These are phyloP conservation scores for Nemoura dubitans DNA, from an alignment of 2,888 invertebrate genomes.

Conservation along the genomic window DNA sequence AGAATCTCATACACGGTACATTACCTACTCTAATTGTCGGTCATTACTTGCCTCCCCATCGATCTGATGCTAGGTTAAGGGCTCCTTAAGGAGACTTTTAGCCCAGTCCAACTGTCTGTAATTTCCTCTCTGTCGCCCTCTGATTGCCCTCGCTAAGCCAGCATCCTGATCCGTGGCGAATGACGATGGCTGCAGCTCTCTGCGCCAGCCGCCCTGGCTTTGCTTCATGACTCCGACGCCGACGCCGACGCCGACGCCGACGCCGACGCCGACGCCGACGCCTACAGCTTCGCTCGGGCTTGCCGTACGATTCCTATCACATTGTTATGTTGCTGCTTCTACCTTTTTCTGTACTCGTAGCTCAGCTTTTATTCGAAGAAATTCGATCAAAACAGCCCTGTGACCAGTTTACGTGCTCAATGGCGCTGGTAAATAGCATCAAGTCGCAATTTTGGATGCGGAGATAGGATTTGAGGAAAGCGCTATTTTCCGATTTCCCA, in stretches of 20 bases:
- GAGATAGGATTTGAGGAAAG: not conserved
- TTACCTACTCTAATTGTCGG: conserved; percentile 32
- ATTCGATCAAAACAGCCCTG: not conserved
- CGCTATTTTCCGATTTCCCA: not conserved
- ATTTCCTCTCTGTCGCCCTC: conserved; percentile 34
- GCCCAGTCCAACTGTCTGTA: conserved; percentile 26
- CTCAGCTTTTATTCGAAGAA: not conserved
- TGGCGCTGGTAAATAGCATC: conserved; percentile 7
- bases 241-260: not conserved
- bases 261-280: not conserved
- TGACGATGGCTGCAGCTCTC: conserved; percentile 8
- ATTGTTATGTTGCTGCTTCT: not conserved
- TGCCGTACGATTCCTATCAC: not conserved
- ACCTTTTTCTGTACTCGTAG: not conserved
- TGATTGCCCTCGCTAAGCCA: conserved; percentile 21
- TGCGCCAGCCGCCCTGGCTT: not conserved
- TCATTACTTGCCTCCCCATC: conserved; percentile 29
- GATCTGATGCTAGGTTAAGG: conserved; percentile 27
- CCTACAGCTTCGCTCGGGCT: no score
- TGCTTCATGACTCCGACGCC: not conserved
- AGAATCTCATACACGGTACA: conserved; percentile 20
- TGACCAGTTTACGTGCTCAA: not conserved
- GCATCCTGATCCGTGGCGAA: not conserved
- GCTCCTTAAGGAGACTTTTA: conserved; percentile 39
- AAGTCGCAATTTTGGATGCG: not conserved